Evolutionary conservation across 2,113 vertebrate genomes (phyloP), one percentile per base, ranked within the genome.

Genomic region (Dolichallabes microphthalmus): DNA sequence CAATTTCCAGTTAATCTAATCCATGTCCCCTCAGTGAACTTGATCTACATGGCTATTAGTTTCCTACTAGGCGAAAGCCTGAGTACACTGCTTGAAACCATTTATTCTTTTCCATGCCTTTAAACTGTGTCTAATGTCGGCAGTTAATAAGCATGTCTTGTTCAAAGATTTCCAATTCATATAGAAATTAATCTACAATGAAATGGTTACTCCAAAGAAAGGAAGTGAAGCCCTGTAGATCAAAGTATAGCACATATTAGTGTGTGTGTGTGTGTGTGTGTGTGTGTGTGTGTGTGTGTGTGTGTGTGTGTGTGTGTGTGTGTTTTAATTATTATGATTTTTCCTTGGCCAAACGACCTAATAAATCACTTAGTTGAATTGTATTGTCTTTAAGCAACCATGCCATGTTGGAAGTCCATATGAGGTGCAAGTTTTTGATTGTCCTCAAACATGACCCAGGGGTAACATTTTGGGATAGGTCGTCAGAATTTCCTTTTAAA

Each of bases 91-190:
- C 82, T 39, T 35, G 82, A 83, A 74, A 60, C 55, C 69, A 77
- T 53, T 82, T 82, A 69, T 61, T 35, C 60, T 81, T 81, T 50
- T 52, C 60, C 79, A 81, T 63, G 58, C 79, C 79, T 81, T 81
- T 81, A 63, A 63, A 81, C 60, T 64, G 35, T 80, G 57, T 80
- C 58, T 61, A 81, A 81, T 81, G 60, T 81, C 50, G 52, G 58
- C 39, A 66, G 39, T 66, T 81, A 81, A 81, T 81, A 81, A 27
- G 60, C 22, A 17, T 63, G 39, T 80, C 58, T 25, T 64, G 58
- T 50, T 80, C 60, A 80, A 27, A 75, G 73, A 53, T 53, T 52
- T 52, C n/a, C 45, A 75, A 53, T 76, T 55, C 50, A 76, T 76
- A 76, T 53, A 53, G 73, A 30, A 76, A 55, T 53, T 76, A 53